Base-by-base conservation (phyloP, 2,113 vertebrate species). In the Anseranas semipalmata region DNA sequence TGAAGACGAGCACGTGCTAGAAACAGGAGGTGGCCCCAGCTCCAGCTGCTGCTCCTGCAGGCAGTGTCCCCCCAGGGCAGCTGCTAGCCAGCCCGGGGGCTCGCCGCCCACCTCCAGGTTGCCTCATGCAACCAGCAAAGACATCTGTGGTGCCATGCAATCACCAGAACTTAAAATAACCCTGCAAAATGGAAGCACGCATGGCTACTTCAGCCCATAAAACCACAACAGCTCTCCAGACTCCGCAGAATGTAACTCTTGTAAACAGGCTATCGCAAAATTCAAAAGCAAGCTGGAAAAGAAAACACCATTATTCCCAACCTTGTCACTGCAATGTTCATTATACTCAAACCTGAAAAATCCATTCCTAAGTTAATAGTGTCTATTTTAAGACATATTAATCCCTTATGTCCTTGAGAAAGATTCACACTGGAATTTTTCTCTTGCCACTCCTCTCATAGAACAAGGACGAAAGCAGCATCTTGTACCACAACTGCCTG, bases 381-480 rank as follows among this genome's bases (percentile, higher is more conserved):
- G 60, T 66, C 77, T 93, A 89, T 82, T 96, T 95, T 87, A 87
- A 94, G 71, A 73, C 22, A 43, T 28, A 73, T 27, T 89, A 89
- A 93, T 95, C 63, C 73, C 90, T 81, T 55, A 66, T 67, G 72
- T 56, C 84, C 89, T 78, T 89, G 77, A 92, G 77, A 91, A 91
- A 65, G 24, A 87, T 53, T 93, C 74, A 79, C 39, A 13, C 35
- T 39, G 33, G 77, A 95, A 91, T 92, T 92, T 74, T 27, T 65
- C 86, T 89, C 94, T 87, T 80, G 75, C 63, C 75, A 27, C 67
- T 91, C 74, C 78, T 87, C 67, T 2, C 2, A 41, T 3, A 24
- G 27, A 77, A 76, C 94, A 91, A 77, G 24, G 37, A 55, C 21
- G 58, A 90, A 77, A 76, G 75, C 10, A 76, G n/a, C 41, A 73